Conservation (phyloP, 1,140 invertebrate genomes). For the Scaptomyza graminum region DNA sequence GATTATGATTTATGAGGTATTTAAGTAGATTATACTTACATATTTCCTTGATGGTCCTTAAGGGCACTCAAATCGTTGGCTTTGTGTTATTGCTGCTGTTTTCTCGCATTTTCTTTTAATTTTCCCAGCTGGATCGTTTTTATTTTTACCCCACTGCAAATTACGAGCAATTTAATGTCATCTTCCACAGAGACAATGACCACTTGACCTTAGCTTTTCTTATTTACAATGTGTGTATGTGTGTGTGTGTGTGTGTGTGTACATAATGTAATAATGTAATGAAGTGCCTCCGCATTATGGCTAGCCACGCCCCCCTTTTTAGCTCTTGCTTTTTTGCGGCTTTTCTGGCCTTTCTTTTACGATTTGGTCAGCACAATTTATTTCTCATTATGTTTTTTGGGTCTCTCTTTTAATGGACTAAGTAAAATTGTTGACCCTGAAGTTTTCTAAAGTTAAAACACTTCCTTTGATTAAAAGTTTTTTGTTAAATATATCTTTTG, state of each 20-base stretch:
- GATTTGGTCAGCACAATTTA: conserved; percentile 34
- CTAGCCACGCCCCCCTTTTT: neutral
- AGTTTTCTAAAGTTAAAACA: conserved; percentile 21
- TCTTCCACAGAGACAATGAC: conserved; percentile 51
- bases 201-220: conserved; percentile 56
- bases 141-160: conserved; percentile 33
- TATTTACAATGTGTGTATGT: neutral
- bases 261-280: conserved; percentile 16
- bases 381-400: conserved; percentile 49
- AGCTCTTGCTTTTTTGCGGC: conserved; percentile 11
- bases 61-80: conserved; percentile 32
- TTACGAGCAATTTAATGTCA: conserved; percentile 54
- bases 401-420: conserved; percentile 15
- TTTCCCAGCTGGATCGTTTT: neutral
- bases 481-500: neutral
- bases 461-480: neutral
- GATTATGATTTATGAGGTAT: conserved; percentile 44
- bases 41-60: conserved; percentile 33
- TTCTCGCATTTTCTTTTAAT: conserved; percentile 34
- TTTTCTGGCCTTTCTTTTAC: conserved; percentile 34
- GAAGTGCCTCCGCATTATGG: neutral
- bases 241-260: neutral
- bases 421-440: conserved; percentile 35
- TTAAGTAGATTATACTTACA: conserved; percentile 17
- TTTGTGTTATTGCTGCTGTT: conserved; percentile 16